Evolutionary conservation across 2,888 invertebrate genomes (phyloP), one percentile per base, ranked within the genome.

Genomic region (Conistra vaccinii): DNA sequence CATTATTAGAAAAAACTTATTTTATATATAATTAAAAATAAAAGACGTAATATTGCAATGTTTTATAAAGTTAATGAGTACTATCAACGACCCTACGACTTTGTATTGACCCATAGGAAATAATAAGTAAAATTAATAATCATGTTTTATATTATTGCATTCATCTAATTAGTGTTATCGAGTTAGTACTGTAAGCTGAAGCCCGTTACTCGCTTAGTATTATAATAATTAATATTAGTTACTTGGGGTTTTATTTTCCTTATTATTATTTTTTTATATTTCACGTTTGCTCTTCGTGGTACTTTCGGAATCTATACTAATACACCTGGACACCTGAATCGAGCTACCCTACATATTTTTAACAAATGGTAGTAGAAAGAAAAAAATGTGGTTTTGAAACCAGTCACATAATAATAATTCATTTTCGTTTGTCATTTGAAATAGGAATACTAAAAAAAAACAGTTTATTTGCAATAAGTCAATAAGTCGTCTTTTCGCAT

Each of bases 131-230:
- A 42, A 55, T 26, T 65, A 35, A 83, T 90, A 80, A 68, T 4
- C 68, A 63, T 26, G 81, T 89, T 68, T 23, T 39, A 45, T 29
- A n/a, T 80, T 87, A 42, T 65, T 67, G 35, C 51, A 66, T 32
- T 66, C 4, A 42, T 69, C 65, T 85, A 81, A 85, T 85, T 81
- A 85, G 61, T 81, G 32, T 82, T 87, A 85, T 85, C 85, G 39
- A 53, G 7, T 72, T n/a, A 29, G 17, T 55, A 35, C 53, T 66
- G n/a, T 23, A 45, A 45, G n/a, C 4, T n/a, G n/a, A n/a, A n/a
- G n/a, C n/a, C n/a, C n/a, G n/a, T n/a, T n/a, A n/a, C n/a, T n/a
- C 20, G 12, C 20, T 57, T 57, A 48, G 14, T 42, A 12, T 39
- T 61, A 29, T 62, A 32, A 29, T 62, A 39, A 48, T 35, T 51